Evolutionary conservation across 2,888 invertebrate genomes (phyloP).

Genomic region (Calliscelio sp.): DNA sequence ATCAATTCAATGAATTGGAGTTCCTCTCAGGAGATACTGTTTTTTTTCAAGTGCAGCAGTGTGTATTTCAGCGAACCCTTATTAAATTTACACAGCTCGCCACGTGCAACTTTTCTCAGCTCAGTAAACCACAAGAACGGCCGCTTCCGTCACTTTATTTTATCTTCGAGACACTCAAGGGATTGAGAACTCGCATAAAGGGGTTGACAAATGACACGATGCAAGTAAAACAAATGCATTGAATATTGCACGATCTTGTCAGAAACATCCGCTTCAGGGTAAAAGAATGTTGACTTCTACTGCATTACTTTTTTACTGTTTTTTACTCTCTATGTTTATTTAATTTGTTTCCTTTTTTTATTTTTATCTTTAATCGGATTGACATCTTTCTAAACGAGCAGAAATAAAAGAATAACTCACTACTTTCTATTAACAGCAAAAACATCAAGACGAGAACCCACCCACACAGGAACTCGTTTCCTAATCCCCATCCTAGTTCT

Average conservation of each 20-base stretch:
- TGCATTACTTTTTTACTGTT: too few relatives aligned
- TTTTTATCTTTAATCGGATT: too few relatives aligned
- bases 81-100: slow-evolving; percentile 50
- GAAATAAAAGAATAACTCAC: too few relatives aligned
- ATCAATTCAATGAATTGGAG: slow-evolving; percentile 30
- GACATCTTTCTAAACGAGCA: too few relatives aligned
- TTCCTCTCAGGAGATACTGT: slow-evolving; percentile 14
- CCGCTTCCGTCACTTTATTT: slow-evolving; percentile 49
- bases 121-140: slow-evolving; percentile 54
- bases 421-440: too few relatives aligned
- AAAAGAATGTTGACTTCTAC: too few relatives aligned
- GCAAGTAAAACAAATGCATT: background rate
- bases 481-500: too few relatives aligned
- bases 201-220: slow-evolving; percentile 35
- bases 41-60: slow-evolving; percentile 27
- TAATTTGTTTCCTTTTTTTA: too few relatives aligned
- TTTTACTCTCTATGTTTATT: too few relatives aligned
- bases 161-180: slow-evolving; percentile 31
- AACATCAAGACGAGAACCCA: too few relatives aligned
- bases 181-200: slow-evolving; percentile 30
- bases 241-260: slow-evolving; percentile 30
- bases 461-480: too few relatives aligned
- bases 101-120: slow-evolving; percentile 61
- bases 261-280: too few relatives aligned
- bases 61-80: slow-evolving; percentile 50